Evolutionary conservation across 2,888 invertebrate genomes (phyloP).

Genomic region (Micropterix aruncella): DNA sequence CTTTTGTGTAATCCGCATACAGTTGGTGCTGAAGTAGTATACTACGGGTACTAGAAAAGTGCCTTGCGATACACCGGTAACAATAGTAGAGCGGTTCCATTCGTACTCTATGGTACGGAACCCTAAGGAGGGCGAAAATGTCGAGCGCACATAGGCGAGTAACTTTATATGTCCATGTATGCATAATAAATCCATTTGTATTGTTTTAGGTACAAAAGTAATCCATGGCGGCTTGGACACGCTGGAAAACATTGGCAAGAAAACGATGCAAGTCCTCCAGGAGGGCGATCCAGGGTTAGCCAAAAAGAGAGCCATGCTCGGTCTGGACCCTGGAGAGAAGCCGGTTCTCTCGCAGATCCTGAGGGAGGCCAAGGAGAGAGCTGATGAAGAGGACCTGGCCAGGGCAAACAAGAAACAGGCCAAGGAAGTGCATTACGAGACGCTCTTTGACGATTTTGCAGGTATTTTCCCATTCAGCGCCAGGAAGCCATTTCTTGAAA

Average conservation of each 20-base stretch:
- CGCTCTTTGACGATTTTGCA: slow-evolving; percentile 77
- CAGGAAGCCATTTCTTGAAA: too few relatives aligned
- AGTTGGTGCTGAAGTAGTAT: too few relatives aligned
- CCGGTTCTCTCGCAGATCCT: slow-evolving; percentile 49
- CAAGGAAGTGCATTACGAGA: slow-evolving; percentile 53
- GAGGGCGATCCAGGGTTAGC: slow-evolving; percentile 84
- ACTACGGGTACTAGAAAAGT: too few relatives aligned
- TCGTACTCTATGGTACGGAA: too few relatives aligned
- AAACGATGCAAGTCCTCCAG: slow-evolving; percentile 86
- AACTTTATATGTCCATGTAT: too few relatives aligned
- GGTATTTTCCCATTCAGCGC: too few relatives aligned
- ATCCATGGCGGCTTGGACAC: slow-evolving; percentile 74
- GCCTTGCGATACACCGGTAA: too few relatives aligned
- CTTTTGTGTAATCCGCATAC: too few relatives aligned
- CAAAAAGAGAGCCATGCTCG: slow-evolving; percentile 58
- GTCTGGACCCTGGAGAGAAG: slow-evolving; percentile 40
- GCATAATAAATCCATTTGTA: too few relatives aligned
- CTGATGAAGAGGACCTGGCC: slow-evolving; percentile 43
- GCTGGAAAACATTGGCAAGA: slow-evolving; percentile 85
- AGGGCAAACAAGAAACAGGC: slow-evolving; percentile 33
- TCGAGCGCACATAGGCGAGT: too few relatives aligned
- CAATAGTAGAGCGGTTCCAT: too few relatives aligned
- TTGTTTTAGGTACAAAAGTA: slow-evolving; percentile 52
- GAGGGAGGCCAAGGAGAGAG: slow-evolving; percentile 57
- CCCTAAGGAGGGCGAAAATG: too few relatives aligned